A percentile compares a stretch with the other conserved stretches of the same genome.
Evolutionary conservation across 2,888 invertebrate species (phyloP).

Genomic region (Phlogophora meticulosa): DNA sequence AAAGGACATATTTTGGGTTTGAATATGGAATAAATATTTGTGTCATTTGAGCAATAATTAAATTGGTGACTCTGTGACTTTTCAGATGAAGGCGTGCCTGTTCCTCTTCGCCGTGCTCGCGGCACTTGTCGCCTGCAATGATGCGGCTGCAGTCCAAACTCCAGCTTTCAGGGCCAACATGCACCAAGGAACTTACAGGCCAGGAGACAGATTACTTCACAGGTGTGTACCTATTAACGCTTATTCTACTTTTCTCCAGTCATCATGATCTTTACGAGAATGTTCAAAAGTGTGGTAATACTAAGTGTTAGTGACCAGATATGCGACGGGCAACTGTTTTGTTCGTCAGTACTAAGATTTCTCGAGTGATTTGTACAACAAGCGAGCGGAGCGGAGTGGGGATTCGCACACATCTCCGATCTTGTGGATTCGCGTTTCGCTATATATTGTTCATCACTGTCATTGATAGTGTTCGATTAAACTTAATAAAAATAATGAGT

Average conservation of each 20-base stretch:
- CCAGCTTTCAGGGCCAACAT: neutral
- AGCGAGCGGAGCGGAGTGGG: too few species aligned
- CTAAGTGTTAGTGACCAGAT: too few species aligned
- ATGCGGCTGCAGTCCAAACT: constrained; percentile 9
- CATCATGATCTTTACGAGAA: too few species aligned
- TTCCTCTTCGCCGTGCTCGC: constrained; percentile 26
- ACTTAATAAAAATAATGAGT: too few species aligned
- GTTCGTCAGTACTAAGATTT: too few species aligned
- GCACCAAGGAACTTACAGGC: neutral
- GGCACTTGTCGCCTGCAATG: constrained; percentile 9
- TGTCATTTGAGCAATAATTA: neutral
- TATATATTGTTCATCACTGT: neutral
- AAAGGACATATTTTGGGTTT: neutral
- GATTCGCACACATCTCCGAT: too few species aligned
- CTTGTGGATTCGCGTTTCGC: neutral
- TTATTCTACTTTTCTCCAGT: neutral
- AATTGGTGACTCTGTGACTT: neutral
- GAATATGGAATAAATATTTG: neutral
- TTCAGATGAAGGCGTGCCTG: constrained; percentile 34
- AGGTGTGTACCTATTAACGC: constrained; percentile 27
- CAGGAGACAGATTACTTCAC: constrained; percentile 33
- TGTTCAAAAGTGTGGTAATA: too few species aligned
- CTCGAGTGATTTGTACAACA: too few species aligned
- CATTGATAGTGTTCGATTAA: too few species aligned
- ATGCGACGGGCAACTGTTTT: too few species aligned